Percentiles rank a stretch among this genome's conserved stretches.
These are phyloP conservation scores for Papilio machaon DNA, from an alignment of 1,140 invertebrate species.

Conservation along the genomic window DNA sequence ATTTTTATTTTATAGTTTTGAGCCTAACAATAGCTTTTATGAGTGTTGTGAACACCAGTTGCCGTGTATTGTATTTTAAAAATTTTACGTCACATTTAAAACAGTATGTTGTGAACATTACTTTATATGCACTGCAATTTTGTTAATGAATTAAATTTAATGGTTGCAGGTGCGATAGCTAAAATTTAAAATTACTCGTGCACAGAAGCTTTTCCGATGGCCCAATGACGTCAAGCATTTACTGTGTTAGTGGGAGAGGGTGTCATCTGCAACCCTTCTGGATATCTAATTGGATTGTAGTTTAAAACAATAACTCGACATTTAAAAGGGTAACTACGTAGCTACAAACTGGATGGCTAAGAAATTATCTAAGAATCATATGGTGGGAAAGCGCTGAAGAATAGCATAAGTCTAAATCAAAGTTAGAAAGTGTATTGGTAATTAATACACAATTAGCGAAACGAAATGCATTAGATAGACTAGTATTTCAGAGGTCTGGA, in stretches of 20 bases:
- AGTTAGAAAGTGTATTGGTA: background rate
- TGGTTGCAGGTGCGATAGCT: background rate
- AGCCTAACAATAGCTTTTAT: constrained; percentile 4
- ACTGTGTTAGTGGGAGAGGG: too few relatives aligned
- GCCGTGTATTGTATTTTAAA: constrained; percentile 10
- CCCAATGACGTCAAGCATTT: too few relatives aligned
- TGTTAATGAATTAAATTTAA: background rate
- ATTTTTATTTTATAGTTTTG: constrained; percentile 13
- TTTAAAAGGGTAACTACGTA: background rate
- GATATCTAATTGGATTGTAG: background rate
- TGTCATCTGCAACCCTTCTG: too few relatives aligned
- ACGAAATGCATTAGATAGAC: background rate
- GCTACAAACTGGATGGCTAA: too few relatives aligned
- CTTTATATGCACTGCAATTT: constrained; percentile 5
- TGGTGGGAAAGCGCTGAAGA: too few relatives aligned
- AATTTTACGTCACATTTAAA: constrained; percentile 13
- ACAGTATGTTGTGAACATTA: background rate
- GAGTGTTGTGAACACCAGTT: constrained; percentile 12
- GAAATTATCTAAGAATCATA: too few relatives aligned
- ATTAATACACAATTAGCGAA: background rate
- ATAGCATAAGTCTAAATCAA: too few relatives aligned
- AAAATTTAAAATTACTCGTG: background rate
- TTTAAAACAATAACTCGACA: background rate
- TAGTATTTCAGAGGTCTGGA: background rate
- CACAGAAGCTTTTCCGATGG: background rate